Evolutionary conservation across 2,888 invertebrate genomes (phyloP), one percentile per base, ranked within the genome.

Genomic region (Pandemis cinnamomeana): DNA sequence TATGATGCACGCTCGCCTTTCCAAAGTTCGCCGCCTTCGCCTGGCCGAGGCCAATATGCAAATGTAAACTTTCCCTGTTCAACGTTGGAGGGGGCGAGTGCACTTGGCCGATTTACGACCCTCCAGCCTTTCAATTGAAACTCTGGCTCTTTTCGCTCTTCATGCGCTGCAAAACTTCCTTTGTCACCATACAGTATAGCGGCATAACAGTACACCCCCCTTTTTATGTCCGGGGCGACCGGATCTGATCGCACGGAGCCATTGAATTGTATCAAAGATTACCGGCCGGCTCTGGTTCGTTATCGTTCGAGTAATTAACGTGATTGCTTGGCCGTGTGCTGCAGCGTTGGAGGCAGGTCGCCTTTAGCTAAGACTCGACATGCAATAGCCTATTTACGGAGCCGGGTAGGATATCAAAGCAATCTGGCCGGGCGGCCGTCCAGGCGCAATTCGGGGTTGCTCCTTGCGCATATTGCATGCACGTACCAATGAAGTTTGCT

Each of bases 401-500:
- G 80, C 78, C 80, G 86, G 82, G 83, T 88, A 83, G 86, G 89
- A 86, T 92, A 91, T 92, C 93, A 93, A 93, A 93, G 93, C 92
- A 87, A 91, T 91, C 91, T 87, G 86, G 83, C 79, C 80, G 83
- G 80, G 78, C 81, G 86, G 82, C 83, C 85, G 84, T 85, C 85
- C 83, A 90, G 89, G 87, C 88, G 89, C 90, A 91, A 91, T 92
- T 91, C 89, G 90, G 90, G 58, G 86, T 78, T 81, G 82, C 91
- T 93, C 93, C 93, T 93, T 93, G 93, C 93, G 93, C 92, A 93
- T 92, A 94, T 93, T 93, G 93, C 93, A 93, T 93, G 90, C 93
- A 94, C 93, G 93, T 93, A 91, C 92, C 93, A 91, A 93, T 92
- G 93, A 93, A 93, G 93, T 93, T 93, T 93, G 93, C 93, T 93